Base-by-base conservation (phyloP, 2,113 vertebrate species). In the Indri indri region DNA sequence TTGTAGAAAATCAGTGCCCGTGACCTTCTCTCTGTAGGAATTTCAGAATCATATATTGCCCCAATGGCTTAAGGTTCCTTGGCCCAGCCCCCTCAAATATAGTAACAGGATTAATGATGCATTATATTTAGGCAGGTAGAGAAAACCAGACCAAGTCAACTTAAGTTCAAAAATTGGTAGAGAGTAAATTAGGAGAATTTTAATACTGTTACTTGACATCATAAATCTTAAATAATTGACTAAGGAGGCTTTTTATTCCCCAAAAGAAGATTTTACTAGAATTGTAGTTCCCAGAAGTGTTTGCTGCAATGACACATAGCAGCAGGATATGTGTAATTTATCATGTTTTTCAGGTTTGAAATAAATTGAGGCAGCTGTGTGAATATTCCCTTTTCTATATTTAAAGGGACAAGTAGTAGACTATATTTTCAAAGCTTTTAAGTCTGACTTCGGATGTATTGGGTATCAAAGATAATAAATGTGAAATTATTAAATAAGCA, bases 281-380 rank as follows among this genome's bases (percentile, higher is more conserved):
- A 94, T 18, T 70, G 68, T 71, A 63, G 59, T 61, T 93, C 79
- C 74, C 84, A 92, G 76, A 93, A 93, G 77, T 76, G 34, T 92
- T 97, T 94, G n/a, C 20, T 77, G 32, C 18, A 73, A 13, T 92
- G 71, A 89, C 45, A 94, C 13, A 77, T 42, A 92, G 70, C 30
- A 84, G 7, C 37, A 71, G 18, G 54, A 63, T 94, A 16, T 54
- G 18, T 70, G 10, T 65, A 42, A 66, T 88, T 52, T 94, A 57
- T 47, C 6, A 45, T 94, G 52, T 61, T 57, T 91, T 81, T 65
- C 84, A 71, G 30, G 47, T 42, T 94, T 91, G 16, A 45, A 81
- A 94, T 65, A 91, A 88, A 59, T 59, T 32, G 27, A 94, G 42
- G n/a, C 22, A 65, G n/a, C 10, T 77, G 7, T 84, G 16, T 92